Evolutionary conservation across 1,140 invertebrate species (phyloP), one percentile per base, ranked within the genome.

Genomic region (Battus philenor): DNA sequence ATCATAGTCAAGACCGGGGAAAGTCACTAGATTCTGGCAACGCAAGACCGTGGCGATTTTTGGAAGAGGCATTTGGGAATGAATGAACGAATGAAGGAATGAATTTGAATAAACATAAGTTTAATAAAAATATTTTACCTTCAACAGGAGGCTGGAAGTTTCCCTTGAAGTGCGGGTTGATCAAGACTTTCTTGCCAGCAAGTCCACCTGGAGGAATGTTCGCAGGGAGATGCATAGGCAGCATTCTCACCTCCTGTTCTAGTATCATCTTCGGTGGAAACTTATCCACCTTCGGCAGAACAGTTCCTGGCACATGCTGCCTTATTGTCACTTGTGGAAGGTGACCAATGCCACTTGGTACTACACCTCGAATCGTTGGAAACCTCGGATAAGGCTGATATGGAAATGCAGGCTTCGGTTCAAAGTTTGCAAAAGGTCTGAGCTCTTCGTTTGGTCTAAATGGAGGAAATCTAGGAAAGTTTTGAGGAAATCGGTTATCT

Each of bases 141-240:
- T 82, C 80, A 47, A 71, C 63, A 5, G 80, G 80, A 0, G 74
- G 69, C 34, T 84, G 77, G 16, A 82, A 77, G 29, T 68, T 79
- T n/a, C 78, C 78, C 53, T 84, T 82, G 33, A 84, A 84, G 31
- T 84, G 80, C 10, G 80, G 80, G 58, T 84, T 84, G 27, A 84
- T 84, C 8, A 84, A 54, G 27, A 84, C 80, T 33, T 84, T 84
- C 64, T 84, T 84, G 4, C 78, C 78, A 0, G 77, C 64, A 10
- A 81, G 26, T 1, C 63, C 70, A 4, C 64, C 62, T 0, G 78
- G 74, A 1, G 69, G 68, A 24, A 79, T 49, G 22, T 66, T 70
- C 0, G 72, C 61, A 0, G 75, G 68, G 10, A 80, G 24, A n/a
- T 61, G 58, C 3, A 83, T 63, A 22, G 80, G 80, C 29, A 81